These are phyloP conservation scores for Embiotoca jacksoni DNA, from an alignment of 2,113 vertebrate genomes.

Conservation along the genomic window DNA sequence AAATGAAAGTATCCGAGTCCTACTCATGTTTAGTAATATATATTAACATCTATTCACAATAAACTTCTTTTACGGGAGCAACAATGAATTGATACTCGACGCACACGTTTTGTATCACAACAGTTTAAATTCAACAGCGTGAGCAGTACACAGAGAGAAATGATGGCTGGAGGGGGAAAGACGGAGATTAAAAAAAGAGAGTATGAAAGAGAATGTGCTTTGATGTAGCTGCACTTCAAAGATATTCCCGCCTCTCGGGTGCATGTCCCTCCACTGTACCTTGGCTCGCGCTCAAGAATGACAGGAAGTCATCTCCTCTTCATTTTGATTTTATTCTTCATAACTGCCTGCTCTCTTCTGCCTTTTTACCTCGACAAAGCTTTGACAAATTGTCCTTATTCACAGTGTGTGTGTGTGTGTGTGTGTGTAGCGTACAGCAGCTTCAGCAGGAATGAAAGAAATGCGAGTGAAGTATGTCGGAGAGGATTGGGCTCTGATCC, in stretches of 20 bases:
- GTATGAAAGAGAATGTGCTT: constrained; percentile 38
- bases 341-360: background rate
- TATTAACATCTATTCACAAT: too few relatives aligned
- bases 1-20: too few relatives aligned
- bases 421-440: constrained; percentile 4
- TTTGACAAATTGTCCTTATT: constrained; percentile 14
- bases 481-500: constrained; percentile 57
- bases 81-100: too few relatives aligned
- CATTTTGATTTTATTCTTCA: background rate
- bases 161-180: constrained; percentile 21
- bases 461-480: constrained; percentile 48
- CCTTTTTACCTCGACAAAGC: constrained; percentile 19
- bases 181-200: constrained; percentile 51
- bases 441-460: constrained; percentile 27
- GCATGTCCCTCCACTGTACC: constrained; percentile 46
- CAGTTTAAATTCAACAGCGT: background rate
- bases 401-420: background rate
- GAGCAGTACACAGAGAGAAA: constrained; percentile 46
- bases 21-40: too few relatives aligned
- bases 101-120: too few relatives aligned
- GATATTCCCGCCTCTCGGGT: constrained; percentile 48
- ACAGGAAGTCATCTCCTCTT: constrained; percentile 6
- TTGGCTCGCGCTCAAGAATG: constrained; percentile 26
- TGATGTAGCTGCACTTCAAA: constrained; percentile 73
- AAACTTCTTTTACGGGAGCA: too few relatives aligned